Conservation (phyloP, 2,113 vertebrate species). For the Proterorhinus semilunaris region DNA sequence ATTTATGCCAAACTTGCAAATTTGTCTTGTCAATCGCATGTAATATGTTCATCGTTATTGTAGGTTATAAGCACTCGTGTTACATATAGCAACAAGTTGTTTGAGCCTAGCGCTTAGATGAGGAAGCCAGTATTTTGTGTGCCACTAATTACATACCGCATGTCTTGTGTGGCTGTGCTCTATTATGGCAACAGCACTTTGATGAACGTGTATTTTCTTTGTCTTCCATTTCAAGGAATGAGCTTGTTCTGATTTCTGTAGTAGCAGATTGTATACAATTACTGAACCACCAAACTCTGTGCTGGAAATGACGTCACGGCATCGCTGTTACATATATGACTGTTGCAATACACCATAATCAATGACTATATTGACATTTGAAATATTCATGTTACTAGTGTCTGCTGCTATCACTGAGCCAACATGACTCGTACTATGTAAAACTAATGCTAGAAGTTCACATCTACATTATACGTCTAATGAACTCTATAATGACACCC, state of each 20-base stretch:
- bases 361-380: background rate
- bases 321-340: constrained; percentile 27
- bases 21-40: background rate
- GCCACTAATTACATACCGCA: constrained; percentile 6
- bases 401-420: background rate
- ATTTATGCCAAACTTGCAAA: too few species aligned
- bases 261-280: constrained; percentile 21
- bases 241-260: constrained; percentile 21
- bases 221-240: constrained; percentile 1
- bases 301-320: constrained; percentile 32
- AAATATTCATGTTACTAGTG: too few species aligned
- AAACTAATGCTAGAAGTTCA: too few species aligned
- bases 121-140: constrained; percentile 1
- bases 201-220: background rate
- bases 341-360: background rate
- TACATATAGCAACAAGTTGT: constrained; percentile 7
- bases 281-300: constrained; percentile 2
- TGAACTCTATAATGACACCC: too few species aligned
- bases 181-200: constrained; percentile 3
- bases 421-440: background rate
- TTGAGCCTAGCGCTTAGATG: background rate
- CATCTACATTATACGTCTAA: too few species aligned
- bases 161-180: background rate
- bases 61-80: background rate
- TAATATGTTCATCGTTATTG: background rate